Conservation (phyloP, 37 sponge, comb jelly and placozoan species). For the Chondrilla cf. caribensis region DNA sequence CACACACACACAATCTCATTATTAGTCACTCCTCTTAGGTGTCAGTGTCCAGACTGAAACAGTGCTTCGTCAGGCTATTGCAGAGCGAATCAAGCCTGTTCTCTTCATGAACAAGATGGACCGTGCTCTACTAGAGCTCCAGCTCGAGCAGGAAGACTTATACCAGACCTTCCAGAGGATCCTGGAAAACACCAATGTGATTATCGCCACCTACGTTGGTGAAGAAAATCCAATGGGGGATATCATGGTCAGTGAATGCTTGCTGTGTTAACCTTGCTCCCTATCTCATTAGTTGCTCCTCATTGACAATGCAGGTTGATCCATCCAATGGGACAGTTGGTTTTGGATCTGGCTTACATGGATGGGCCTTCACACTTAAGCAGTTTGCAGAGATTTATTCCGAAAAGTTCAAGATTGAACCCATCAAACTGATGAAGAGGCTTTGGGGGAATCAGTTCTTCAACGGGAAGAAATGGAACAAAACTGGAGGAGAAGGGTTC, state of each 20-base stretch:
- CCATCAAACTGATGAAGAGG: conserved; percentile 88
- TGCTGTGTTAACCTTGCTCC: not conserved
- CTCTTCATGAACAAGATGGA: conserved; percentile 99
- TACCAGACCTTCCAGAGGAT: conserved; percentile 98
- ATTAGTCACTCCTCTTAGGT: conserved; percentile 29
- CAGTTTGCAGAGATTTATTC: conserved; percentile 99
- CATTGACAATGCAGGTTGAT: conserved; percentile 74
- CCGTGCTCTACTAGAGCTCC: conserved; percentile 97
- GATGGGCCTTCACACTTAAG: conserved; percentile 99
- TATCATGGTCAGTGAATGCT: conserved; percentile 54
- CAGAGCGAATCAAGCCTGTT: conserved; percentile 96
- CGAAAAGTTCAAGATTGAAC: conserved; percentile 95
- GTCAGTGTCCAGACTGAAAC: conserved; percentile 99
- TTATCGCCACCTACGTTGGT: conserved; percentile 92
- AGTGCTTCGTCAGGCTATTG: conserved; percentile 96
- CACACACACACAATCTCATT: not conserved
- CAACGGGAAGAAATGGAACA: conserved; percentile 90
- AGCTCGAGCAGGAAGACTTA: conserved; percentile 91
- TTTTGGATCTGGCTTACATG: conserved; percentile 98
- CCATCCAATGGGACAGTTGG: conserved; percentile 94
- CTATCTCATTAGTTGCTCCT: not conserved
- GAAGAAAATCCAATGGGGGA: conserved; percentile 96
- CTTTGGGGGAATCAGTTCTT: conserved; percentile 98
- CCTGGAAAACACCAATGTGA: conserved; percentile 96
- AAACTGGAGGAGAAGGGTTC: conserved; percentile 69